phyloP scores from a whole-genome alignment of 2,797 vertebrate genomes.

The Sebastes goodei region DNA sequence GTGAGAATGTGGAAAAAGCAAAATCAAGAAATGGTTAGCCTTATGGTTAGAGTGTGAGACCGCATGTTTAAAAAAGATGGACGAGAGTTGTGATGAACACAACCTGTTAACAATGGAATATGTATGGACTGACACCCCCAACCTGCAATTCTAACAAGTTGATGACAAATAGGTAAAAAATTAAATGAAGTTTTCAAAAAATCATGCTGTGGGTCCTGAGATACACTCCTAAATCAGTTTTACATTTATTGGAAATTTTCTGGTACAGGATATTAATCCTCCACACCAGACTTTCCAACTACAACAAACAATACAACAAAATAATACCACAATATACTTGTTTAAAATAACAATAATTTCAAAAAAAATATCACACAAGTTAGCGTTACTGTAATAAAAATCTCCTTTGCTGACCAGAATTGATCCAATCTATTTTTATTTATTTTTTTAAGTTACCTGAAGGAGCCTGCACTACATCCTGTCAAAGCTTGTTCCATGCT shows the following conservation, averaged over 20 bases:
- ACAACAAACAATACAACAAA: not conserved
- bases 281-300: not conserved
- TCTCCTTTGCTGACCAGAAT: not conserved
- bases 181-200: slow-evolving; percentile 1
- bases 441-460: not conserved
- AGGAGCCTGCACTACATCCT: not conserved
- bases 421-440: not conserved
- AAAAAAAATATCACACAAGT: no score
- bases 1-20: slow-evolving; percentile 32
- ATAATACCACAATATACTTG: not conserved
- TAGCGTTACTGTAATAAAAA: no score
- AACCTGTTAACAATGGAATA: slow-evolving; percentile 8
- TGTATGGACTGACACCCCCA: not conserved
- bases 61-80: slow-evolving; percentile 21
- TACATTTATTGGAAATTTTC: not conserved
- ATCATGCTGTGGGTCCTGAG: not conserved
- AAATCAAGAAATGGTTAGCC: slow-evolving; percentile 55
- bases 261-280: not conserved
- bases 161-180: not conserved
- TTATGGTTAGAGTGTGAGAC: slow-evolving; percentile 44
- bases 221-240: not conserved
- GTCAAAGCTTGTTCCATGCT: not conserved
- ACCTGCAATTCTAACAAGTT: not conserved
- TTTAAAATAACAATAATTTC: not conserved
- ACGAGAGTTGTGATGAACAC: slow-evolving; percentile 26